Base-by-base conservation (phyloP, 2,888 invertebrate species). In the Mythimna ferrago region DNA sequence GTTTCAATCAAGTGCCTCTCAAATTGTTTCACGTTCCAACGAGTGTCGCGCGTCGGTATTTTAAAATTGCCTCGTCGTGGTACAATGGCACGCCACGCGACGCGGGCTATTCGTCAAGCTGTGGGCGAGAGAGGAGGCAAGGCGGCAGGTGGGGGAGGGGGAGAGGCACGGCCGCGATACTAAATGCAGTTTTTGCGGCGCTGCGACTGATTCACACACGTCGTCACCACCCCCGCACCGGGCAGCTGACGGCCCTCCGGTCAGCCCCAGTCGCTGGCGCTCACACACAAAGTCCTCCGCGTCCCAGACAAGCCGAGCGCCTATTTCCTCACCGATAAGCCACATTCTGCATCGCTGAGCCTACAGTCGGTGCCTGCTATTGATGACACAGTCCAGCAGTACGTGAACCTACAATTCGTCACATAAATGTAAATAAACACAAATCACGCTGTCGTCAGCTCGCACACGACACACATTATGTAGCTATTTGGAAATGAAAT, bases 181-280 rank as follows among this genome's bases (percentile, higher is more conserved):
- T 78, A 65, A 74, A 80, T 80, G 76, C 67, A 74, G 41, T 80
- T 82, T 80, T 76, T 66, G 53, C 44, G 32, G 48, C 32, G 44
- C 66, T 58, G 51, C 51, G 69, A 76, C 71, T 66, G 80, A 76
- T 78, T 73, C 73, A 57, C 76, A 71, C 70, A 72, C 71, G 65
- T 78, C 78, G 71, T 76, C 65, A 79, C 48, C 14, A 3, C 38
- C 58, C 58, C 44, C 41, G 41, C 41, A 11, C 41, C 71, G 56
- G 51, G 32, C 11, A 11, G 61, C 54, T 38, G 41, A 38, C 7
- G 16, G 16, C 16, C 14, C 64, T 38, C 32, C 53, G 6, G 38
- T 14, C 26, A 2, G 38, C 4, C 65, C 14, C 70, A 7, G 19
- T 26, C 21, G 65, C 11, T 32, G 21, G 44, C 41, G 26, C 16